These are phyloP conservation scores for Arvicanthis niloticus DNA, from an alignment of 2,113 vertebrate species.

Conservation along the genomic window DNA sequence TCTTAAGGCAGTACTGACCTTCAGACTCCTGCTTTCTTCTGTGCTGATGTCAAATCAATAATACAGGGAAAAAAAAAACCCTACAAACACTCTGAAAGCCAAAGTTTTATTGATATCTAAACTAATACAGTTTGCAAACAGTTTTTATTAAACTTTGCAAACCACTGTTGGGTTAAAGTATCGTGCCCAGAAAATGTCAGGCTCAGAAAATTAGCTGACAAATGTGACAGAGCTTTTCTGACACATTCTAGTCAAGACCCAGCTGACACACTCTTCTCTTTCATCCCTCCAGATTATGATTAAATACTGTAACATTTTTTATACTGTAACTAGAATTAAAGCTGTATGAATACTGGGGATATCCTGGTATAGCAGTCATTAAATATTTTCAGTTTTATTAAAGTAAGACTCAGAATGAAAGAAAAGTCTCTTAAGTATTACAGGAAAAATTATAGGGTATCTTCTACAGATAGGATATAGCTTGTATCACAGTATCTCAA, in stretches of 20 bases:
- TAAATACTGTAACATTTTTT: slow-evolving; percentile 55
- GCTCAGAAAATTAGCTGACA: slow-evolving; percentile 66
- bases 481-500: not conserved
- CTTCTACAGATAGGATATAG: not conserved
- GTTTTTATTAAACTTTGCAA: slow-evolving; percentile 74
- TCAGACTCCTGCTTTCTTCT: slow-evolving; percentile 73
- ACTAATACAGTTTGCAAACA: slow-evolving; percentile 74
- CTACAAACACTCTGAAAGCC: slow-evolving; percentile 39
- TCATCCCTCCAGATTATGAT: slow-evolving; percentile 68
- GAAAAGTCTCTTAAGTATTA: not conserved
- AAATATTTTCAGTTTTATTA: slow-evolving; percentile 63
- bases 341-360: not conserved
- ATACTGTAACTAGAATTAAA: not conserved
- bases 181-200: slow-evolving; percentile 42
- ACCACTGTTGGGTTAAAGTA: slow-evolving; percentile 63
- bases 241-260: slow-evolving; percentile 47
- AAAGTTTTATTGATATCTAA: slow-evolving; percentile 79
- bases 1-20: slow-evolving; percentile 69
- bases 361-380: not conserved
- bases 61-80: not conserved
- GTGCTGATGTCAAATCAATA: slow-evolving; percentile 73
- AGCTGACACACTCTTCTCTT: slow-evolving; percentile 30
- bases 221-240: slow-evolving; percentile 56
- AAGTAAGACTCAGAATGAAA: not conserved
- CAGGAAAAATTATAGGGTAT: not conserved